These are phyloP conservation scores for Gibbula magus DNA, from an alignment of 2,888 invertebrate species.

Conservation along the genomic window DNA sequence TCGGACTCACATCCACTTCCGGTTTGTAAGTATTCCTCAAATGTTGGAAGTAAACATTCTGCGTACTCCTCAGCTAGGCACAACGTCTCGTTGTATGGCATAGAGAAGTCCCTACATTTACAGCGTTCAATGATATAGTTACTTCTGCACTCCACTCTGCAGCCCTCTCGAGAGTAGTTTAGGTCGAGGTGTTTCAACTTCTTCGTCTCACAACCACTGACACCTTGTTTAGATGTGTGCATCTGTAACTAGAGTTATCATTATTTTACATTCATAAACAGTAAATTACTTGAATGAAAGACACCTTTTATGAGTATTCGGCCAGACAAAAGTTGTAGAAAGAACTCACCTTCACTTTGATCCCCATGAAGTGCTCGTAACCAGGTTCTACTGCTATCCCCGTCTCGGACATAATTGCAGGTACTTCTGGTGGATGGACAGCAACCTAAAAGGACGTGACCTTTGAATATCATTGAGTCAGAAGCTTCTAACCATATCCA, in stretches of 20 bases:
- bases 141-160: no score
- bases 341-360: no score
- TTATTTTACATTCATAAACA: no score
- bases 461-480: not conserved
- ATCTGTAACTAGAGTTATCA: not conserved
- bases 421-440: constrained; percentile 24
- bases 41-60: not conserved
- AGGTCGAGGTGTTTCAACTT: not conserved
- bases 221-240: no score
- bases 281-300: not conserved
- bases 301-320: not conserved
- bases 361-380: no score
- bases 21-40: not conserved
- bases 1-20: no score
- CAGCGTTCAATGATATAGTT: no score
- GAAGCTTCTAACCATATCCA: constrained; percentile 10
- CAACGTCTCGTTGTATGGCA: not conserved
- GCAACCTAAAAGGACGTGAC: constrained; percentile 15
- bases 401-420: no score
- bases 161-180: not conserved
- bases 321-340: constrained; percentile 26
- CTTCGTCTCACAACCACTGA: no score
- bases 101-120: no score
- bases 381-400: no score
- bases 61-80: not conserved